Evolutionary conservation across 1,140 invertebrate species (phyloP), one percentile per base, ranked within the genome.

Genomic region (Drosophila sproati): DNA sequence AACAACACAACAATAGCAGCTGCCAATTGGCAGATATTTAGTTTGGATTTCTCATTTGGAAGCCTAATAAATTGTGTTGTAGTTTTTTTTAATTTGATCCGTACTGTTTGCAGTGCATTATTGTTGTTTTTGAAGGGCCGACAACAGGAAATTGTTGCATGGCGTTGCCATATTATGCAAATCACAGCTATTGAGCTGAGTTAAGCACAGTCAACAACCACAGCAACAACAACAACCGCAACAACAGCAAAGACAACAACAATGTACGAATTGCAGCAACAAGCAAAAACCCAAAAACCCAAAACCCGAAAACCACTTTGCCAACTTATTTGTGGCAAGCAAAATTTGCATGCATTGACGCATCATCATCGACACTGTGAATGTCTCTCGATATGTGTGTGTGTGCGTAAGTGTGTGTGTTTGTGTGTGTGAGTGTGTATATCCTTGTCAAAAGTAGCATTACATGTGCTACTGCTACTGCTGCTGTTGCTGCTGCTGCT

Each of bases 111-210:
- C 39, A 8, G n/a, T 61, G 45, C 20, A 20, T 32, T 43, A 5
- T 31, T 54, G 29, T 20, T 50, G 8, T 39, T 54, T 60, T 28
- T 52, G 3, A 45, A 52, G 35, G 48, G 48, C 66, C 50, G 73
- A 47, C 28, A 41, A 64, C 72, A 85, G 82, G 82, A 85, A 86
- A 85, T 85, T 85, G 78, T 85, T 86, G 78, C 78, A 81, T 78
- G 50, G 61, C 75, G 80, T 83, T 78, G 77, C 61, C 82, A 81
- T 78, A 85, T 85, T 85, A 83, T 83, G 81, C 83, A 83, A 83
- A 85, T 83, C 81, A 80, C 68, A 77, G 81, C 67, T 63, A 82
- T 68, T 81, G 73, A 77, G 54, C 64, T 68, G 54, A 68, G 64
- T 68, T 68, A 68, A 68, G 64, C 45, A 68, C 32, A 55, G 54